These are phyloP conservation scores for Polyommatus iphigenia DNA, from an alignment of 2,888 invertebrate genomes.

Conservation along the genomic window DNA sequence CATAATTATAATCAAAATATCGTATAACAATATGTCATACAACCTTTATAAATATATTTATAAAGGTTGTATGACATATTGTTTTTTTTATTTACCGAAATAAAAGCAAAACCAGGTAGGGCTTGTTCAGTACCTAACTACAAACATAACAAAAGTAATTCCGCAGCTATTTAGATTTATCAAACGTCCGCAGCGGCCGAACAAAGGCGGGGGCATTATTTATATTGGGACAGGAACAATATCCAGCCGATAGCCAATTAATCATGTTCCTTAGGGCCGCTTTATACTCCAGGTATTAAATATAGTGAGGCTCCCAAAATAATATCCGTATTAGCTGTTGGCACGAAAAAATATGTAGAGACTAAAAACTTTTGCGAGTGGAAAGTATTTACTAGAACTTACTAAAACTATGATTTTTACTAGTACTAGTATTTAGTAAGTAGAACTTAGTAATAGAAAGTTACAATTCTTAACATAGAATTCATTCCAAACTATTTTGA, in stretches of 20 bases:
- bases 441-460: neutral
- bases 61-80: no score
- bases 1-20: no score
- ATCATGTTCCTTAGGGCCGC: conserved; percentile 61
- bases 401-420: no score
- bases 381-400: neutral
- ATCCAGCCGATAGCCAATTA: conserved; percentile 61
- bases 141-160: conserved; percentile 6
- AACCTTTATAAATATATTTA: no score
- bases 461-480: neutral
- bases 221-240: conserved; percentile 66
- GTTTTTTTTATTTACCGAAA: neutral
- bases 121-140: neutral
- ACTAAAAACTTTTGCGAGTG: neutral
- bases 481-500: neutral
- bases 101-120: neutral
- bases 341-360: neutral
- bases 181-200: conserved; percentile 62
- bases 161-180: conserved; percentile 50
- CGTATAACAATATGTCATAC: no score
- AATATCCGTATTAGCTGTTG: neutral
- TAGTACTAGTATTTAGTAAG: neutral
- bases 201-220: conserved; percentile 64
- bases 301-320: neutral
- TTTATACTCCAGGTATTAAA: conserved; percentile 46